phyloP scores from a whole-genome alignment of 2,797 vertebrate species.

The Masticophis lateralis region DNA sequence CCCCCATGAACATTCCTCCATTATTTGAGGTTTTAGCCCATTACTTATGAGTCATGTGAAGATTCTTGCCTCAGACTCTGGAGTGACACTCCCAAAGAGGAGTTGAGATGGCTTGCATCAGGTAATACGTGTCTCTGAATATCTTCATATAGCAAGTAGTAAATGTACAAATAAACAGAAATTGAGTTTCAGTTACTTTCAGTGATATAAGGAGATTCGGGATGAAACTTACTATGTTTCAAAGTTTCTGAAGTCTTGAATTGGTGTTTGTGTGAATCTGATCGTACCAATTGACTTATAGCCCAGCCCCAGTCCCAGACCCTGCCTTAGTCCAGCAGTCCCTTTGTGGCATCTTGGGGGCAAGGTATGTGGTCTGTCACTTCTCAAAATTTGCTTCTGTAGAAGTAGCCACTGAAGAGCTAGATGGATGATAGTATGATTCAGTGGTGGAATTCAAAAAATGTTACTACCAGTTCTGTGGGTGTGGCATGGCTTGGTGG shows the following conservation, averaged over 20 bases:
- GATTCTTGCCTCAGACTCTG: neutral
- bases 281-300: neutral
- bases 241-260: neutral
- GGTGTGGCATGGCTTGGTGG: too few species aligned
- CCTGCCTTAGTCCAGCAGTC: neutral
- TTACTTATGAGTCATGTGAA: neutral
- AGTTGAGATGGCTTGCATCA: neutral
- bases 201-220: neutral
- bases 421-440: neutral
- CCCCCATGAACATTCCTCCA: neutral
- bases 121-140: neutral
- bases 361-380: neutral
- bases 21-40: neutral
- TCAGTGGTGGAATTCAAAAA: too few species aligned
- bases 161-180: neutral
- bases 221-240: neutral
- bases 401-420: neutral
- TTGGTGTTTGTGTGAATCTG: neutral
- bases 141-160: neutral
- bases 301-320: neutral
- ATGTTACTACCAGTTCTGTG: too few species aligned
- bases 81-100: neutral
- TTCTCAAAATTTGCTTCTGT: neutral
- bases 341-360: neutral
- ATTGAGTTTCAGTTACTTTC: neutral